phyloP scores from a whole-genome alignment of 2,888 invertebrate species.

The Eubasilissa splendida region DNA sequence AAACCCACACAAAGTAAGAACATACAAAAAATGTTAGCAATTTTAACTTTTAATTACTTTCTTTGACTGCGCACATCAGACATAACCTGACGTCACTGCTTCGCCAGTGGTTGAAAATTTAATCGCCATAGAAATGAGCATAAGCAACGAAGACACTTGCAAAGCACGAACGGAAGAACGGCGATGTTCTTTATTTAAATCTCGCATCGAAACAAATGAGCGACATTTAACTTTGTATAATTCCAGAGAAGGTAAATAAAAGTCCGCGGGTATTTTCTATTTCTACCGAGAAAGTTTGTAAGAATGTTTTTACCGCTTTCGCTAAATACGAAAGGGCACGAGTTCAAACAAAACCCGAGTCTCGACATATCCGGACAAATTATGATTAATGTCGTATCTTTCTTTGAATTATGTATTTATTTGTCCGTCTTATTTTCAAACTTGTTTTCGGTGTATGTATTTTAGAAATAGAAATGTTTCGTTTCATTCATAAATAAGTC shows the following conservation, averaged over 20 bases:
- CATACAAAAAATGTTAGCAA: conserved; percentile 6
- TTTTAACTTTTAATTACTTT: conserved; percentile 21
- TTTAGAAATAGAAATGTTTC: too few species aligned
- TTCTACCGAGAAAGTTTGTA: background rate
- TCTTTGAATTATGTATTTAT: too few species aligned
- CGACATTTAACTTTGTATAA: background rate
- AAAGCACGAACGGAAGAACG: background rate
- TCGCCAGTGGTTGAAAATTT: background rate
- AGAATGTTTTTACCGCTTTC: background rate
- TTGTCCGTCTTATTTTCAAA: too few species aligned
- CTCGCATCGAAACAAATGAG: background rate
- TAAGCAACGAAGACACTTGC: background rate
- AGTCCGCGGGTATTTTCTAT: background rate
- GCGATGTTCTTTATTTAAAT: conserved; percentile 13
- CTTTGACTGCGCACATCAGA: conserved; percentile 1
- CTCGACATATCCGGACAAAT: too few species aligned
- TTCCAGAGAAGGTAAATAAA: background rate
- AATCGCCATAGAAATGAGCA: conserved; percentile 13
- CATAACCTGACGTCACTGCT: background rate
- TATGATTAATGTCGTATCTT: too few species aligned
- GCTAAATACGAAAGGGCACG: too few species aligned
- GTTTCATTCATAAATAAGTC: too few species aligned
- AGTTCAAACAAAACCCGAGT: too few species aligned
- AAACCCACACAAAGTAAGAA: background rate
- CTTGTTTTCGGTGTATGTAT: too few species aligned